Evolutionary conservation across 2,888 invertebrate genomes (phyloP), one percentile per base, ranked within the genome.

Genomic region (Eupithecia subfuscata): DNA sequence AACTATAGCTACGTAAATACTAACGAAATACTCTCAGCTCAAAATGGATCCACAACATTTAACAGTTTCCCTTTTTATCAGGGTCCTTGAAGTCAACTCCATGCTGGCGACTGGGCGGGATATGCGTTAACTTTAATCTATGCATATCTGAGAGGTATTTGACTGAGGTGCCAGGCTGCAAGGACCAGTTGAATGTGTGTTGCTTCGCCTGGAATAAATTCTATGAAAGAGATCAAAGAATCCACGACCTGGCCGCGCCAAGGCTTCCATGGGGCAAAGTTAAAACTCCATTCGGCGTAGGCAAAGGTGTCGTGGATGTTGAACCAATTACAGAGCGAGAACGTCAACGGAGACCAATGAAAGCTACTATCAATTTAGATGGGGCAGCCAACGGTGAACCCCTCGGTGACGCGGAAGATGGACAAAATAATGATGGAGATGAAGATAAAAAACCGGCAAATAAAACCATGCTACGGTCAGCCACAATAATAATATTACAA

Each of bases 181-280:
- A 87, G 80, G 83, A 87, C 72, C 88, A 86, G 69, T 76, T 85
- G 6, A 87, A 90, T 71, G 92, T 95, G 5, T 95, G 94, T 81
- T 95, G 94, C 76, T 92, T 94, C 64, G 84, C 85, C 3, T 94
- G 91, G 92, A 93, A 93, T 75, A 84, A 84, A 22, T 92, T 77
- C 77, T 68, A 68, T 22, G 22, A 82, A 85, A 75, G 84, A 43
- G 68, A 68, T 90, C 0, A 85, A 86, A 70, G 92, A 93, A 69
- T 79, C 85, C 79, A 85, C 43, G 40, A 25, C 43, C 43, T 68
- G 2, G 7, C 40, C 25, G 14, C n/a, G 14, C 12, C 14, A 45
- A 40, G 68, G n/a, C 43, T 43, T 1, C 68, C 68, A 12, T 68
- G 68, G 0, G 93, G 94, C 93, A 71, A 80, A 3, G 4, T 74